phyloP scores from a whole-genome alignment of 2,797 vertebrate genomes.

The Sebastes aleutianus region DNA sequence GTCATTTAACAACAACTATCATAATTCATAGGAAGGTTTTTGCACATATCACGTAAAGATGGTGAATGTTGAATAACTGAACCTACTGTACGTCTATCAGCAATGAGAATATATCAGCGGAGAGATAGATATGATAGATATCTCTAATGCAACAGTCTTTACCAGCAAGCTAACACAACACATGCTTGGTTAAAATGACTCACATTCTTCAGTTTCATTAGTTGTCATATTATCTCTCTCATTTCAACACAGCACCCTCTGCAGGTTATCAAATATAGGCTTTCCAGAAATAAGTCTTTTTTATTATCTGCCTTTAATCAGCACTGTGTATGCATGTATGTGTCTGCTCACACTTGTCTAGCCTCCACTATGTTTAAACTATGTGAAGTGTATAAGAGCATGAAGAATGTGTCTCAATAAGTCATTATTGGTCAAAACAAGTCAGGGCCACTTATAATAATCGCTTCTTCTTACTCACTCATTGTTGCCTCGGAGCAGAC shows the following conservation, averaged over 20 bases:
- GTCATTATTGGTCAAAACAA: constrained; percentile 59
- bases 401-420: constrained; percentile 44
- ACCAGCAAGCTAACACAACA: too few relatives aligned
- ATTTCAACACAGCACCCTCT: constrained; percentile 41
- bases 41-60: too few relatives aligned
- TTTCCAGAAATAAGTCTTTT: not conserved
- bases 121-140: too few relatives aligned
- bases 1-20: too few relatives aligned
- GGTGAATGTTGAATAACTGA: too few relatives aligned
- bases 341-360: constrained; percentile 3
- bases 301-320: constrained; percentile 4
- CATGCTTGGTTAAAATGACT: too few relatives aligned
- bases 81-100: too few relatives aligned
- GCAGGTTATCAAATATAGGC: constrained; percentile 17
- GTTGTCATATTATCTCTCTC: not conserved
- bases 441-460: constrained; percentile 64
- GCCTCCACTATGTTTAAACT: constrained; percentile 17
- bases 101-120: too few relatives aligned
- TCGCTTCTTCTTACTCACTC: constrained; percentile 67
- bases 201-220: not conserved
- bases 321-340: not conserved
- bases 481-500: constrained; percentile 60
- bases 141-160: too few relatives aligned
- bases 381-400: constrained; percentile 17
- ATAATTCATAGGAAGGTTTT: too few relatives aligned